These are phyloP conservation scores for Micromesistius poutassou DNA, from an alignment of 2,797 vertebrate species.

Conservation along the genomic window DNA sequence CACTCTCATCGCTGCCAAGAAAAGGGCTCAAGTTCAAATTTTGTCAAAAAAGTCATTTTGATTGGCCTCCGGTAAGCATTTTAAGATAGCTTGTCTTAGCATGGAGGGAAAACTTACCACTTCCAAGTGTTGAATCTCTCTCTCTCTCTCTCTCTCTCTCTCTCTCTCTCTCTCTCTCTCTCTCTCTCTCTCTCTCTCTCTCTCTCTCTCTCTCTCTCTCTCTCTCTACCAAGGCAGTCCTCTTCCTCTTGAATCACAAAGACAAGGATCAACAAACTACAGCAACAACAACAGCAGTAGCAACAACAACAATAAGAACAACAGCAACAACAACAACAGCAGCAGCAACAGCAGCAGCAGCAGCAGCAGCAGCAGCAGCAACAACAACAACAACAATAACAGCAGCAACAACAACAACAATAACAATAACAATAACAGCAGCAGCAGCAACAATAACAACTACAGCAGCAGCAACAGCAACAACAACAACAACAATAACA, in stretches of 20 bases:
- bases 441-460: conserved; percentile 6
- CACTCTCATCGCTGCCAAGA: conserved; percentile 48
- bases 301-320: conserved; percentile 8
- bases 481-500: no score
- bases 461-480: conserved; percentile 1
- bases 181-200: no score
- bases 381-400: conserved; percentile 7
- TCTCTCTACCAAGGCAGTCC: background rate
- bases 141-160: conserved; percentile 8
- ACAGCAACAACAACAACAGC: conserved; percentile 1
- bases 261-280: background rate
- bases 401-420: no score
- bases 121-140: conserved; percentile 31
- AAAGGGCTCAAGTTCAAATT: conserved; percentile 41
- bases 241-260: conserved; percentile 6
- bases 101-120: conserved; percentile 56
- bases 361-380: conserved; percentile 6
- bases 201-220: no score
- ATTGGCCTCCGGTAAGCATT: conserved; percentile 66
- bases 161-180: conserved; percentile 7
- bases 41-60: conserved; percentile 61
- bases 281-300: conserved; percentile 6
- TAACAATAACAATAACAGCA: no score
- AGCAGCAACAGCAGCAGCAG: background rate
- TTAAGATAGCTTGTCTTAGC: conserved; percentile 45